Evolutionary conservation across 1,140 invertebrate genomes (phyloP), one percentile per base, ranked within the genome.

Genomic region (honey bee (Apis mellifera)): DNA sequence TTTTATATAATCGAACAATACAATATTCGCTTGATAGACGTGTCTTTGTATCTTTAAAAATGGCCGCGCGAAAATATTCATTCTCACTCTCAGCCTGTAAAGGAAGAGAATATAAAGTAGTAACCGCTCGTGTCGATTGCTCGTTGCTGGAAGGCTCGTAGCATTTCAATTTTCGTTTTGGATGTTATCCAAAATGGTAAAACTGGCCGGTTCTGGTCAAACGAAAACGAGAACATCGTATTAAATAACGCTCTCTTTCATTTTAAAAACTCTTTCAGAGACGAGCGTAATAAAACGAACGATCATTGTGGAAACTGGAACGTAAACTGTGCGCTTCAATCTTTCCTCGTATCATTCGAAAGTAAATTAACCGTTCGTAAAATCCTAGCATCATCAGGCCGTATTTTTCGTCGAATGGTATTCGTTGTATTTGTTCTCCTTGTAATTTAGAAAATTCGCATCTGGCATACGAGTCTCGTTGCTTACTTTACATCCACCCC

Each of bases 131-230:
- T 12, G 60, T 50, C 4, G 70, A 80, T 48, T 64, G 71, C 17
- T 54, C 15, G 42, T 21, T 2, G 48, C 23, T 26, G n/a, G 42
- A 15, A n/a, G 1, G 62, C 17, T 19, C 54, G 19, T 19, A 23
- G 50, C 78, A 32, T 84, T 82, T 82, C 68, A 85, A 83, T 83
- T 85, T 54, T 72, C 59, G 8, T 17, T 9, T 72, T 84, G 82
- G 77, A 84, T 32, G 15, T 70, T 70, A 15, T 84, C 77, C 78
- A 80, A 84, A 80, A 73, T 48, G 32, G 26, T 5, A 32, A n/a
- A n/a, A 23, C 21, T 68, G 17, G 21, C 17, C 9, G 48, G 9
- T 23, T 19, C 54, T n/a, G 52, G 59, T 32, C 23, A 23, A 52
- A 59, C 23, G 64, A 71, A 78, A 72, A 78, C 52, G 26, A 1